A percentile compares a stretch with the other conserved stretches of the same genome.
phyloP scores from a whole-genome alignment of 2,113 vertebrate species.

The Microtus oregoni region DNA sequence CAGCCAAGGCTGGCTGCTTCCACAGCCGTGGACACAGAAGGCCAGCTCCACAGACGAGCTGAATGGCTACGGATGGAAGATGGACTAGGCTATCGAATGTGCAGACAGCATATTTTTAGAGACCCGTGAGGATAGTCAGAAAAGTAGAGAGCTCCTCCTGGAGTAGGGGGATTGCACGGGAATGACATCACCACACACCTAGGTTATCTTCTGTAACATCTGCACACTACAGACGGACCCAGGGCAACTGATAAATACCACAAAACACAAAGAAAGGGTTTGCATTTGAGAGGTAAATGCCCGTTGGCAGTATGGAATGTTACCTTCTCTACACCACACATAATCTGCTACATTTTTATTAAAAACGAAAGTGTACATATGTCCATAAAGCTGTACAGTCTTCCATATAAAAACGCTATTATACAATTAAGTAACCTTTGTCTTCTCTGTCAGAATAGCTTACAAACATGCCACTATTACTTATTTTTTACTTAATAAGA shows the following conservation, averaged over 20 bases:
- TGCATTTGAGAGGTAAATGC: neutral
- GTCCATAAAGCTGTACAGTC: conserved; percentile 79
- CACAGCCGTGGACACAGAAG: neutral
- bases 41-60: neutral
- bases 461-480: conserved; percentile 69
- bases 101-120: neutral
- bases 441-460: conserved; percentile 82
- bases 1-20: neutral
- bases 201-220: neutral
- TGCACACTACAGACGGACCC: neutral
- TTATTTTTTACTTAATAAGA: conserved; percentile 77
- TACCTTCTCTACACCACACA: conserved; percentile 53
- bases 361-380: conserved; percentile 85
- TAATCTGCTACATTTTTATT: conserved; percentile 88
- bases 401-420: conserved; percentile 85
- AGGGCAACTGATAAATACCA: neutral
- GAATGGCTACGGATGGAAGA: neutral
- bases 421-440: conserved; percentile 84
- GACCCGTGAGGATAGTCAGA: neutral
- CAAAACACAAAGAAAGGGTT: neutral
- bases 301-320: neutral
- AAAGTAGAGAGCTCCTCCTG: neutral
- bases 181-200: neutral
- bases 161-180: neutral
- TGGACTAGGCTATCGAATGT: neutral